phyloP scores from a whole-genome alignment of 2,888 invertebrate species.

The Aplocera efformata region DNA sequence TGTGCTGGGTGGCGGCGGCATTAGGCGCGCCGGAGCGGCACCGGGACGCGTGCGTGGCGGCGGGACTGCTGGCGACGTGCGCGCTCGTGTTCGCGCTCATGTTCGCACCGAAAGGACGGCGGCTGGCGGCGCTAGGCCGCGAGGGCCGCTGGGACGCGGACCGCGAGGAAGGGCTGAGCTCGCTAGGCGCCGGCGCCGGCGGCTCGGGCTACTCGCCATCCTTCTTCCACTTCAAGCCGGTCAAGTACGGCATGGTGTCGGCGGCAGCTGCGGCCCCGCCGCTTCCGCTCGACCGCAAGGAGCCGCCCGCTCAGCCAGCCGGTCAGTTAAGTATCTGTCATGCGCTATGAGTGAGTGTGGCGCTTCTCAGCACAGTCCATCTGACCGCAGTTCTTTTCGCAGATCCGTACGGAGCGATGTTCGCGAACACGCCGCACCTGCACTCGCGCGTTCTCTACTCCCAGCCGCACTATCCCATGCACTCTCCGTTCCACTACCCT shows the following conservation, averaged over 20 bases:
- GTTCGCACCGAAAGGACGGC: conserved; percentile 96
- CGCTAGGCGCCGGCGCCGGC: conserved; percentile 85
- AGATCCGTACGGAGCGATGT: conserved; percentile 72
- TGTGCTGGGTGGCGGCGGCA: conserved; percentile 91
- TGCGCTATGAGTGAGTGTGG: conserved; percentile 72
- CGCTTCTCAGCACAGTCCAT: conserved; percentile 60
- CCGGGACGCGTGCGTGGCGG: conserved; percentile 93
- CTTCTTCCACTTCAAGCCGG: conserved; percentile 95
- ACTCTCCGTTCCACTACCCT: conserved; percentile 74
- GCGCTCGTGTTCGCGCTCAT: conserved; percentile 93
- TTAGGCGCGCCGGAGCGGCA: conserved; percentile 88
- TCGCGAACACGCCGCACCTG: conserved; percentile 66
- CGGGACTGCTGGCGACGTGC: conserved; percentile 92
- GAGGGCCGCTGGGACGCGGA: conserved; percentile 91
- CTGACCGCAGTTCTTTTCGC: conserved; percentile 67
- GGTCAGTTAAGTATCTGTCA: conserved; percentile 79
- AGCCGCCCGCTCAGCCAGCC: conserved; percentile 77
- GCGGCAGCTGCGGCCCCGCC: conserved; percentile 64
- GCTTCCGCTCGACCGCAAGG: conserved; percentile 76
- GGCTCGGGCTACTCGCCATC: conserved; percentile 94
- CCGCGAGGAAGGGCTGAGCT: conserved; percentile 90
- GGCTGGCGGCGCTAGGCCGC: conserved; percentile 94
- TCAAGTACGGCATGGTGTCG: conserved; percentile 87
- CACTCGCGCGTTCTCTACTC: conserved; percentile 73
- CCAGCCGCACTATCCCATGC: conserved; percentile 75